Conservation (phyloP, 1,140 invertebrate species). For the Ooceraea biroi region DNA sequence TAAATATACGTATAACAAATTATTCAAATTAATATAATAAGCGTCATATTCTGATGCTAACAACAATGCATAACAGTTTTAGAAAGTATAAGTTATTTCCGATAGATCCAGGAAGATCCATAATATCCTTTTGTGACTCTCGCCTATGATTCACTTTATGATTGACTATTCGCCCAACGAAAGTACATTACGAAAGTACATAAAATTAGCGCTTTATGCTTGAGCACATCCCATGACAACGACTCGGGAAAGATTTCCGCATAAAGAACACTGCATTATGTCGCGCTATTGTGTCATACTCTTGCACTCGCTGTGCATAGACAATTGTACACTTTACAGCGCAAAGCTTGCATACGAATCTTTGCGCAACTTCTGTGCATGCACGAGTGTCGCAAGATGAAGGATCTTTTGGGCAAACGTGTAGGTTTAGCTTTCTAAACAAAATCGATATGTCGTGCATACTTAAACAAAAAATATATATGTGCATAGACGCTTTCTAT, state of each 20-base stretch:
- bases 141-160: neutral
- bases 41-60: no score
- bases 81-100: neutral
- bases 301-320: neutral
- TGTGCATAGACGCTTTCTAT: no score
- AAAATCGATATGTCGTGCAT: neutral
- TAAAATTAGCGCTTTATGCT: slow-evolving; percentile 11
- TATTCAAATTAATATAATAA: no score
- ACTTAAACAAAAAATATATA: neutral
- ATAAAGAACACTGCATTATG: neutral
- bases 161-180: neutral
- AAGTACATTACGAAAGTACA: slow-evolving; percentile 1
- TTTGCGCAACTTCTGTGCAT: neutral
- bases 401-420: neutral
- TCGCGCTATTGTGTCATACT: neutral
- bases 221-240: neutral
- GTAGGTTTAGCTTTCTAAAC: neutral
- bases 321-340: neutral
- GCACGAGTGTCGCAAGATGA: neutral
- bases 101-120: neutral
- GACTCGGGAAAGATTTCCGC: neutral
- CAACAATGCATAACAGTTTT: no score
- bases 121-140: neutral
- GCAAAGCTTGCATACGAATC: neutral
- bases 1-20: no score